These are phyloP conservation scores for Heliconius erato DNA, from an alignment of 2,888 invertebrate genomes.

Conservation along the genomic window DNA sequence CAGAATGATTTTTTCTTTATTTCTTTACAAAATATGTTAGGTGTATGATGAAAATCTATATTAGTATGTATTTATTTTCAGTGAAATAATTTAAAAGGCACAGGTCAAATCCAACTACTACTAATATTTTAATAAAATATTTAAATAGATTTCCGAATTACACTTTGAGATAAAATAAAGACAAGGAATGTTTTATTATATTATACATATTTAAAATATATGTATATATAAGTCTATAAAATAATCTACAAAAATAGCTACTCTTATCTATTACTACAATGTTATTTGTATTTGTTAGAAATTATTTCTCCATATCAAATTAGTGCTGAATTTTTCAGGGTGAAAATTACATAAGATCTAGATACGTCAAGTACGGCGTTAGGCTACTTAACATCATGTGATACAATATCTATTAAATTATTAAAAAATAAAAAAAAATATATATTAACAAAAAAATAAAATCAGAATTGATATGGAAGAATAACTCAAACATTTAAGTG, in stretches of 20 bases:
- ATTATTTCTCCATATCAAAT: not conserved
- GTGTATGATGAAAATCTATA: no score
- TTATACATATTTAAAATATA: not conserved
- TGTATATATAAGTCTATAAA: not conserved
- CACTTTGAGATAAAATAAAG: not conserved
- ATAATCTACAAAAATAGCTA: not conserved
- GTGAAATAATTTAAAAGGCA: not conserved
- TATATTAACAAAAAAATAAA: not conserved
- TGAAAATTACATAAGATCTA: not conserved
- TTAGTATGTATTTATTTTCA: not conserved
- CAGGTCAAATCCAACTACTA: not conserved
- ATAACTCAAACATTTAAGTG: not conserved
- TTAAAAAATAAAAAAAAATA: not conserved
- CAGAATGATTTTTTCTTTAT: not conserved
- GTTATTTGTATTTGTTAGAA: not conserved
- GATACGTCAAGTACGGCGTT: not conserved
- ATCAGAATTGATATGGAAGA: slow-evolving; percentile 4
- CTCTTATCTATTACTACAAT: no score
- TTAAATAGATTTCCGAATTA: not conserved
- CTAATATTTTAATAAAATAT: not conserved
- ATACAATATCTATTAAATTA: not conserved
- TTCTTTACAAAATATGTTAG: not conserved
- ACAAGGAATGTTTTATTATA: not conserved
- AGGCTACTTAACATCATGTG: not conserved
- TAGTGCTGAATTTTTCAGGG: no score